These are phyloP conservation scores for Tragelaphus scriptus DNA, from an alignment of 2,113 vertebrate genomes.

Conservation along the genomic window DNA sequence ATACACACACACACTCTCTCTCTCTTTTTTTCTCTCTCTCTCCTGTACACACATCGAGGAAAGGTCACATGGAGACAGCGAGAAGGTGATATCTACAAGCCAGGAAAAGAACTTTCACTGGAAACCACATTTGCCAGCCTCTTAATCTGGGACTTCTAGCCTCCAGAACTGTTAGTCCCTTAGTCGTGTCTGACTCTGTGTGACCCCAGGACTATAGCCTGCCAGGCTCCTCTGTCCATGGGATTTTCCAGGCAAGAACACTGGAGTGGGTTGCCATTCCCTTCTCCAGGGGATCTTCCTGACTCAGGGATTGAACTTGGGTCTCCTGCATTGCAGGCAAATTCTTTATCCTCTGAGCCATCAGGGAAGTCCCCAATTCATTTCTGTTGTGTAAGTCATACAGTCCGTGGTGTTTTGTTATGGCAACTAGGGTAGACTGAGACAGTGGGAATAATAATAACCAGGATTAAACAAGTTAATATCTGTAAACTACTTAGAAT, in stretches of 20 bases:
- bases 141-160: neutral
- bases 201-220: neutral
- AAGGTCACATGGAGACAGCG: neutral
- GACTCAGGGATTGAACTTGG: neutral
- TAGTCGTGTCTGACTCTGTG: neutral
- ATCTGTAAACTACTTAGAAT: accelerated
- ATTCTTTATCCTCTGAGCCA: neutral
- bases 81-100: neutral
- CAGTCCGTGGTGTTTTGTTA: neutral
- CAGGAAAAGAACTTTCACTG: neutral
- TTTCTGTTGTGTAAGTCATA: neutral
- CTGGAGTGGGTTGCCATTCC: neutral
- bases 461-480: neutral
- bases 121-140: neutral
- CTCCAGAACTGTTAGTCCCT: neutral
- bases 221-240: neutral
- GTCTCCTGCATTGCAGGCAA: neutral
- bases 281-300: neutral
- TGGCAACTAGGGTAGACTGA: neutral
- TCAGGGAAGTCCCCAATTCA: neutral
- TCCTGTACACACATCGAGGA: neutral
- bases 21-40: too few relatives aligned
- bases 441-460: accelerated
- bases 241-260: neutral
- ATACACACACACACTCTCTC: neutral